Base-by-base conservation (phyloP, 1,140 invertebrate genomes). In the Brachionus plicatilis region DNA sequence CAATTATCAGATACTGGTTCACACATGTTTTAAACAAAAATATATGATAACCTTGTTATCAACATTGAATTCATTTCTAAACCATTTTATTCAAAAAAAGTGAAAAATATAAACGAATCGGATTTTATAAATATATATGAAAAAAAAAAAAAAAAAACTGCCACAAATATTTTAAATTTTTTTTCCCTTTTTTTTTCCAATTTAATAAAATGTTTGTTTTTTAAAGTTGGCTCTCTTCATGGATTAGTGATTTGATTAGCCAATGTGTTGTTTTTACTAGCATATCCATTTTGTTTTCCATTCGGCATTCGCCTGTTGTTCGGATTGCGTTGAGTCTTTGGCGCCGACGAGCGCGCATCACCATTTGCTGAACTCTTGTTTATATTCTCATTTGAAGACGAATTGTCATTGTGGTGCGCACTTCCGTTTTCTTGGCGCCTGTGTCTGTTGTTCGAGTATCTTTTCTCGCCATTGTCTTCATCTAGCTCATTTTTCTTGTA, bases 381-480 rank as follows among this genome's bases (percentile, higher is more conserved):
- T 76, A 76, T 50, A 76, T 76, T 76, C 50, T 76, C 72, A 76
- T 76, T 76, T 76, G 72, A 76, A 27, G 72, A 76, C 9, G 72
- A 76, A 50, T 76, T 76, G 2, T 76, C 72, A 24, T 47, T 47
- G 47, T 76, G 6, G 27, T 76, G 43, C 5, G 72, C 14, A 76
- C 27, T 47, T n/a, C 27, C 27, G 17, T 76, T 76, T 50, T 72
- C 68, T 17, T 72, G 68, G 20, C 68, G 68, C 33, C 68, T 72
- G 33, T 72, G 17, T 72, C 68, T 41, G 37, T 72, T 72, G 9
- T 72, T 72, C 17, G 68, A 72, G 17, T 41, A 45, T 20, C 68
- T 37, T 41, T 72, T 41, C 17, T 72, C 68, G 17, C 14, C 6
- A n/a, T 68, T 29, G 12, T 68, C 68, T 20, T 72, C 68, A 72